Evolutionary conservation across 2,113 vertebrate genomes (phyloP).

Genomic region (Varanus salvator): DNA sequence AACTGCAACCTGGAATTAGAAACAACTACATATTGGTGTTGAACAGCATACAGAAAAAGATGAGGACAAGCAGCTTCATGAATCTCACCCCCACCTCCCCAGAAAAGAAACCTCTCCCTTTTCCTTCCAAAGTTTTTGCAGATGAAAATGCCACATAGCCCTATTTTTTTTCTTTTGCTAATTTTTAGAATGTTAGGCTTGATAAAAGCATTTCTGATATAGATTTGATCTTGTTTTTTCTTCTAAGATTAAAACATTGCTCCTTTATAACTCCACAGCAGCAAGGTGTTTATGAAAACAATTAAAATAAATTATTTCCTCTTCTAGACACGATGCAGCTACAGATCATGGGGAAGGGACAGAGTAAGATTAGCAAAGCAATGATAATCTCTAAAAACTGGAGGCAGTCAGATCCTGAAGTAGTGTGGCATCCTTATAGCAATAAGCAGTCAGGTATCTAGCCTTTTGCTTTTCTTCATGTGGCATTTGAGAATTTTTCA

Average conservation of each 20-base stretch:
- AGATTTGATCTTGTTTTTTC: background rate
- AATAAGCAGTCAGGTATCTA: slow-evolving; percentile 45
- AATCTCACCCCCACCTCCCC: background rate
- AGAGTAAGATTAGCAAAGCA: slow-evolving; percentile 31
- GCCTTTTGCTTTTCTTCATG: background rate
- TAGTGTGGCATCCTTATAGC: slow-evolving; percentile 22
- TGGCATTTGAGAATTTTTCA: slow-evolving; percentile 67
- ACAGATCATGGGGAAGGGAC: background rate
- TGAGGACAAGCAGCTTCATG: background rate
- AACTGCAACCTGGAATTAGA: background rate
- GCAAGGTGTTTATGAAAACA: slow-evolving; percentile 41
- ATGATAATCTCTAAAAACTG: slow-evolving; percentile 64
- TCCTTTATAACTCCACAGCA: slow-evolving; percentile 18
- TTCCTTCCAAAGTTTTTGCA: too few relatives aligned
- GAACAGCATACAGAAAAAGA: background rate
- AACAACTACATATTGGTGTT: background rate
- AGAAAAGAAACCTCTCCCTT: background rate
- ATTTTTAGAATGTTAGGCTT: background rate
- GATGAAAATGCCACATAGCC: background rate
- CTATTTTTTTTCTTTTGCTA: background rate
- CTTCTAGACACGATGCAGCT: background rate
- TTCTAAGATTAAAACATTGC: slow-evolving; percentile 17
- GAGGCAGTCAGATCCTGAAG: slow-evolving; percentile 51
- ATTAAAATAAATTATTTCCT: slow-evolving; percentile 50
- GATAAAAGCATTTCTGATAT: background rate